A percentile compares a stretch with the other conserved stretches of the same genome.
Evolutionary conservation across 2,113 vertebrate species (phyloP).

Genomic region (Talpa occidentalis): DNA sequence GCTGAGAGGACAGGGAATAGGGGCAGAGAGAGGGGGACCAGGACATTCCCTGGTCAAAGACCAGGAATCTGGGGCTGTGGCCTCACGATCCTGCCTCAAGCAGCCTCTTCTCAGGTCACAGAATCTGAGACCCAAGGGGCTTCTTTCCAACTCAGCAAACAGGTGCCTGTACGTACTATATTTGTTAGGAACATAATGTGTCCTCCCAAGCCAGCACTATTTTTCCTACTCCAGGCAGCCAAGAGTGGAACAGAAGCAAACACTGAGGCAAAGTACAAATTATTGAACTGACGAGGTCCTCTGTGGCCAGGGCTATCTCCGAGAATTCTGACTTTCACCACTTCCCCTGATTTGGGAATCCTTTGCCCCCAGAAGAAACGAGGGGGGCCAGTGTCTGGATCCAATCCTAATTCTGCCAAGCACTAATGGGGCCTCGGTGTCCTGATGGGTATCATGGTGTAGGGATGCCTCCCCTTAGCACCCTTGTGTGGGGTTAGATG

Average conservation of each 20-base stretch:
- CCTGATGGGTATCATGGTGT: background rate
- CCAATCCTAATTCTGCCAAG: background rate
- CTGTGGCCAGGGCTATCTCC: background rate
- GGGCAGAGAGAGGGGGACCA: background rate
- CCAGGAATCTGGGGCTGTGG: background rate
- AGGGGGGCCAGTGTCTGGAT: background rate
- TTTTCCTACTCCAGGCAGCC: background rate
- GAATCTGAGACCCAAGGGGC: background rate
- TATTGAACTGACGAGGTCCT: background rate
- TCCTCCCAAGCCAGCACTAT: background rate
- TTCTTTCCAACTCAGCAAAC: background rate
- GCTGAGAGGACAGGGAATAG: fast-evolving
- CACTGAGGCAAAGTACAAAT: background rate
- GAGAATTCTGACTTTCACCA: slow-evolving; percentile 25
- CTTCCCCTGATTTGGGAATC: background rate
- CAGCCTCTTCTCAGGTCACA: background rate
- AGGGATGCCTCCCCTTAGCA: fast-evolving
- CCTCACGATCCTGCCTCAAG: background rate
- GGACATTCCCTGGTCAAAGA: background rate
- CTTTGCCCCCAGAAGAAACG: background rate
- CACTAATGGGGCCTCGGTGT: background rate
- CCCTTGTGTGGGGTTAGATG: background rate
- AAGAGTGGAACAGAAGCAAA: background rate
- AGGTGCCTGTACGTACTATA: background rate
- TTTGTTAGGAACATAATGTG: background rate